Evolutionary conservation across 2,113 vertebrate genomes (phyloP), one percentile per base, ranked within the genome.

Genomic region (Tetrao urogallus): DNA sequence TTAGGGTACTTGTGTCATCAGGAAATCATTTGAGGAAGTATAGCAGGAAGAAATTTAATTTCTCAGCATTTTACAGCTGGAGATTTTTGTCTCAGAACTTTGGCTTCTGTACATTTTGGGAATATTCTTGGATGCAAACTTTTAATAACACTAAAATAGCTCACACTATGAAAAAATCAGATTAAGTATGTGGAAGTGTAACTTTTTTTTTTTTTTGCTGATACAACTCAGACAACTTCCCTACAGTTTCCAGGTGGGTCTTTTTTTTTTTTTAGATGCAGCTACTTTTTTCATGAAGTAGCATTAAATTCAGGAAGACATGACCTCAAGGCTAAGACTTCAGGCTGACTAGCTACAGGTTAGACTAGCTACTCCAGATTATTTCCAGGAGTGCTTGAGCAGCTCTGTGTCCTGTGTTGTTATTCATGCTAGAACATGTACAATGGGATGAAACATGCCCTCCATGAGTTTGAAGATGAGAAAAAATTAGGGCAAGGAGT

Each of bases 371-470:
- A 54, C 27, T 28, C 14, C 14, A 54, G 14, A 54, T 75, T 47
- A 60, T 71, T 17, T 42, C 8, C 25, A 24, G 38, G 8, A 50
- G 17, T 1, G 2, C 17, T n/a, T 54, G 43, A 65, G 14, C 15
- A 45, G 36, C 38, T 75, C 16, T 32, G 36, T 69, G 36, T 70
- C 16, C 47, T 54, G 28, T 34, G 38, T 2, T 42, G 38, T 22
- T 69, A 64, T 45, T 58, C 47, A 24, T 34, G 28, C 28, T 42
- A 47, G 43, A 8, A 71, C 0, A 0, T 24, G 48, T 42, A 45
- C 32, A 40, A 34, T 4, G 19, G 15, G 4, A 25, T 40, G 13
- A 42, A 69, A 48, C 0, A 1, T 8, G 6, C 13, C 14, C 10
- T 64, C 43, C 13, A 19, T 40, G 30, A 54, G 8, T n/a, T 63